Conservation (phyloP, 2,888 invertebrate species). For the Carcina quercana region DNA sequence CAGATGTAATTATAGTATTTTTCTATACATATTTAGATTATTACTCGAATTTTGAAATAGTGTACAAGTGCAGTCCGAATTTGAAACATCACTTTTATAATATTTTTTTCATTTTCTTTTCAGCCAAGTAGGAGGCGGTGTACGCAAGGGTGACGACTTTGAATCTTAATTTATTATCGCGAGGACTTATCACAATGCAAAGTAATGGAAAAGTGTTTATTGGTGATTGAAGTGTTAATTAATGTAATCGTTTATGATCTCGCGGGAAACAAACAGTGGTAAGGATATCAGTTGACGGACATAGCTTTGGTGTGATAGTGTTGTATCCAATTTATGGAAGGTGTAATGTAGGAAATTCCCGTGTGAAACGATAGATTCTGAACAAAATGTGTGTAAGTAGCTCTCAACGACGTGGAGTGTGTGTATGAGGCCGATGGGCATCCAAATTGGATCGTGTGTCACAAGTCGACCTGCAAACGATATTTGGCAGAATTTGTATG, state of each 20-base stretch:
- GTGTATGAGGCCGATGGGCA: conserved; percentile 47
- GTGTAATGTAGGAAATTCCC: conserved; percentile 58
- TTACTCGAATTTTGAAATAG: no score
- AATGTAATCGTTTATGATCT: conserved; percentile 44
- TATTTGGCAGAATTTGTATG: conserved; percentile 49
- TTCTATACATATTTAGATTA: no score
- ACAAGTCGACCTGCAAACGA: conserved; percentile 39
- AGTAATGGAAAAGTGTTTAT: conserved; percentile 65
- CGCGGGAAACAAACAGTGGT: conserved; percentile 52
- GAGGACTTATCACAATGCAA: conserved; percentile 62
- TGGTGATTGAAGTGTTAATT: conserved; percentile 60
- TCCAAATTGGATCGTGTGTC: conserved; percentile 42
- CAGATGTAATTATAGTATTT: no score
- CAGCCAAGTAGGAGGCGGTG: conserved; percentile 57
- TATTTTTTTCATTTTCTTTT: conserved; percentile 22
- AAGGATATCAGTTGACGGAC: conserved; percentile 53
- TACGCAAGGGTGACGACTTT: conserved; percentile 44
- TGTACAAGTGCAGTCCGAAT: no score
- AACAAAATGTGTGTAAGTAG: conserved; percentile 41
- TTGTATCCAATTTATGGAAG: conserved; percentile 73
- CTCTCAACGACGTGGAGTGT: conserved; percentile 45
- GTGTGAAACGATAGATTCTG: conserved; percentile 41
- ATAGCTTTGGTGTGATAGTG: conserved; percentile 69
- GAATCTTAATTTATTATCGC: conserved; percentile 72
- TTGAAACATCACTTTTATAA: no score